Conservation (phyloP, 2,888 invertebrate species). For the Strigamia maritima region DNA sequence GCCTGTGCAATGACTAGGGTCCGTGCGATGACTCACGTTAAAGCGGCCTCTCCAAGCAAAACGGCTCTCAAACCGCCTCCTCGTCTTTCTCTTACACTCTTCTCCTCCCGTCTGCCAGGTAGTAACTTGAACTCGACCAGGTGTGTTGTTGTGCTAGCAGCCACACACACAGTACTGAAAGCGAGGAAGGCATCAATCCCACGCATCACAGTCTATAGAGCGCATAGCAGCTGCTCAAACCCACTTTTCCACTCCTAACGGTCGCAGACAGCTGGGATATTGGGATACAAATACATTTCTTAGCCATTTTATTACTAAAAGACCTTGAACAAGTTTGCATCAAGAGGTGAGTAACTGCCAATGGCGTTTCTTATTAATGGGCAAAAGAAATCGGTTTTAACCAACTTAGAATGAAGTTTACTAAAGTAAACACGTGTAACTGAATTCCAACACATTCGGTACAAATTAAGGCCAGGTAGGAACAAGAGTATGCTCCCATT, state of each 20-base stretch:
- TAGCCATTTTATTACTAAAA: neutral
- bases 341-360: conserved; percentile 11
- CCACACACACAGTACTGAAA: neutral
- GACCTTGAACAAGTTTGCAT: neutral
- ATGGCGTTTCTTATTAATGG: neutral
- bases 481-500: neutral
- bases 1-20: conserved; percentile 19
- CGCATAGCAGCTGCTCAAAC: neutral
- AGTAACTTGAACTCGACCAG: conserved; percentile 27
- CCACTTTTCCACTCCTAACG: neutral
- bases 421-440: neutral
- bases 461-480: neutral
- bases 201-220: conserved; percentile 12
- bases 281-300: neutral
- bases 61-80: neutral
- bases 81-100: conserved; percentile 2
- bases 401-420: neutral
- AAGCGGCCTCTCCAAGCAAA: conserved; percentile 22
- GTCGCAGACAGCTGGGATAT: conserved; percentile 9
- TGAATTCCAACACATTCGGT: neutral
- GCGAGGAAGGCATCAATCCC: conserved; percentile 15
- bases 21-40: conserved; percentile 12
- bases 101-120: conserved; percentile 7
- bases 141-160: conserved; percentile 23
- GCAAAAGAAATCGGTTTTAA: neutral